These are phyloP conservation scores for Sorex maritimensis DNA, from an alignment of 2,797 vertebrate species.

Conservation along the genomic window DNA sequence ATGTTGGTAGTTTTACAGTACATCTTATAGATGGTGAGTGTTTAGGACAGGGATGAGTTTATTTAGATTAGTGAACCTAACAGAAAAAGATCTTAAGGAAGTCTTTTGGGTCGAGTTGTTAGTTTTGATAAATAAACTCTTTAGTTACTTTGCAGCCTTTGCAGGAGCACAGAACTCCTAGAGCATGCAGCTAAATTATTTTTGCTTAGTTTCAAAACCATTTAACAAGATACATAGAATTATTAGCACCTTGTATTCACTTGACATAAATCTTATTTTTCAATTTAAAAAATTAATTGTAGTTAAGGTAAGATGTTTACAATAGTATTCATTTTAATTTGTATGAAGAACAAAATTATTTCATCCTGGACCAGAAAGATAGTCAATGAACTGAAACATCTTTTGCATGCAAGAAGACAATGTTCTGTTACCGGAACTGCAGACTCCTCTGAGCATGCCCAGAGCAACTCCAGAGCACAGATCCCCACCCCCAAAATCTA, in stretches of 20 bases:
- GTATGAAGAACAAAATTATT: too few species aligned
- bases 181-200: neutral
- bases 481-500: too few species aligned
- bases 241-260: neutral
- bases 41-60: neutral
- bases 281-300: too few species aligned
- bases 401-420: too few species aligned
- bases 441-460: too few species aligned
- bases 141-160: neutral
- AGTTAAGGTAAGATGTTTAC: too few species aligned
- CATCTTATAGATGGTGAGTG: neutral
- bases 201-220: neutral
- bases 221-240: neutral
- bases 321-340: too few species aligned
- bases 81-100: neutral
- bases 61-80: neutral
- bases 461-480: too few species aligned
- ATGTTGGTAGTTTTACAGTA: neutral
- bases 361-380: too few species aligned
- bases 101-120: neutral
- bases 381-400: too few species aligned
- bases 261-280: neutral
- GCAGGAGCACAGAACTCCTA: conserved; percentile 2
- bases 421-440: too few species aligned
- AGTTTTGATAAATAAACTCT: conserved; percentile 41